Percentiles rank a stretch among this genome's conserved stretches.
Evolutionary conservation across 2,797 vertebrate genomes (phyloP).

Genomic region (Rhabdomys pumilio): DNA sequence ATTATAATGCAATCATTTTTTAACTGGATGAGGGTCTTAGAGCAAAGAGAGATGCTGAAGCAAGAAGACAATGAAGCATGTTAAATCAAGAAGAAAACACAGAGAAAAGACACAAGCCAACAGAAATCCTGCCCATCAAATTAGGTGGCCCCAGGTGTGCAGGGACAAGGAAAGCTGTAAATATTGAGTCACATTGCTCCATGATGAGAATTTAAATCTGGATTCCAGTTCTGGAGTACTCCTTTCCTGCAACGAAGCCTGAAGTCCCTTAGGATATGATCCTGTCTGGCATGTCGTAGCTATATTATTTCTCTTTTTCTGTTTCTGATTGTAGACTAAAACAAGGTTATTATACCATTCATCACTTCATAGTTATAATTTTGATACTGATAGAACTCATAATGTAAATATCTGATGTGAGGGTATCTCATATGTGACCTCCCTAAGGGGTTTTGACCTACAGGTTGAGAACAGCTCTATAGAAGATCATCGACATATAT

Average conservation of each 20-base stretch:
- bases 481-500: not conserved
- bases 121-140: not conserved
- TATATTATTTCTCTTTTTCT: constrained; percentile 40
- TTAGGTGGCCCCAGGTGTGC: accelerated
- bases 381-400: not conserved
- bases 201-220: not conserved
- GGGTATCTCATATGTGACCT: not conserved
- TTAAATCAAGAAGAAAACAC: not conserved
- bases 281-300: not conserved
- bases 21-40: not conserved
- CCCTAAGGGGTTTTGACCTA: not conserved
- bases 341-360: not conserved
- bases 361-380: not conserved
- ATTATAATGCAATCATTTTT: not conserved
- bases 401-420: not conserved
- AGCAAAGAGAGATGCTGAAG: constrained; percentile 15
- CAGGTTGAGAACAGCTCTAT: not conserved
- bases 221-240: not conserved
- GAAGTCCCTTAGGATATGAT: not conserved
- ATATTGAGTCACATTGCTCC: not conserved
- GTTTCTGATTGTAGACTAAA: not conserved
- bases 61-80: not conserved
- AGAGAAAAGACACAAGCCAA: constrained; percentile 36
- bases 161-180: not conserved
- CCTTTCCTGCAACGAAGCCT: not conserved